Evolutionary conservation across 2,888 invertebrate species (phyloP), one percentile per base, ranked within the genome.

Genomic region (Cantharis nigra): DNA sequence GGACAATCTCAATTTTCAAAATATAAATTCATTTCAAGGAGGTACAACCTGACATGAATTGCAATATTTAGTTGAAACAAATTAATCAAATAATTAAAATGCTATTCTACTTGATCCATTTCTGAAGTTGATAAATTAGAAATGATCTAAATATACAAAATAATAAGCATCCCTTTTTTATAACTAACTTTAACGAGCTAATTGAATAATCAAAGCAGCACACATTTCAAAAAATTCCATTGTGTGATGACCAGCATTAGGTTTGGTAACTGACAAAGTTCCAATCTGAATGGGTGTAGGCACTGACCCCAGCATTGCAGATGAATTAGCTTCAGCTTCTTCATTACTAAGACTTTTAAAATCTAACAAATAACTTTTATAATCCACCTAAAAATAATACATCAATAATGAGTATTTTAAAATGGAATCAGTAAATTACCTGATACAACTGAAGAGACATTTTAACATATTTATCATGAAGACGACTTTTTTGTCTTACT

Each of bases 181-280:
- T 33, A 33, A 30, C 14, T 64, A 11, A 23, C 33, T 33, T 89
- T 92, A 98, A 89, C 98, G 95, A 30, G 99, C 99, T 80, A 99
- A 91, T 84, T 99, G 98, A 79, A 98, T 98, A 84, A 99, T 99
- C 69, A 99, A 91, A 3, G 97, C 97, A 18, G 99, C 98, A 89
- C 99, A 99, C 98, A 99, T 99, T 90, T 99, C 99, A 87, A 99
- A 99, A 90, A 99, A 99, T 90, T 99, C 99, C 96, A 99, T 98
- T 1, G 99, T 99, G 88, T 98, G 98, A 87, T 99, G 98, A 0
- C 96, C 96, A 23, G 85, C 80, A 18, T 76, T 79, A 49, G 78
- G 72, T 70, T 81, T 82, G 49, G 78, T 77, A 18, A 74, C 72
- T 30, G 76, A 71, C 23, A n/a, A 74, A 23, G 69, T 78, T 73